Conservation (phyloP, 1,140 invertebrate species). For the Aporrectodea caliginosa region DNA sequence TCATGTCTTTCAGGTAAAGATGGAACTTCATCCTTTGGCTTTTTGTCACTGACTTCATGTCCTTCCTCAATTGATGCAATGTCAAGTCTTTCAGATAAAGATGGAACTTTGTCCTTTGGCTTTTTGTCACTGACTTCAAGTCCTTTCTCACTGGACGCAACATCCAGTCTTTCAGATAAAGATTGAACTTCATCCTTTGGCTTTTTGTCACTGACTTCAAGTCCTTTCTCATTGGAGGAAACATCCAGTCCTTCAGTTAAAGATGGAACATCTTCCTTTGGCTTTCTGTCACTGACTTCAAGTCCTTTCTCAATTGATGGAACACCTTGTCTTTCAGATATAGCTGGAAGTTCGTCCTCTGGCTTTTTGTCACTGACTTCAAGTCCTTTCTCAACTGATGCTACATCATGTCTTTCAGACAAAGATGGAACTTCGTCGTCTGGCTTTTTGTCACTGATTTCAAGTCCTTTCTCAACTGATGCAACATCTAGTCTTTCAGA, state of each 20-base stretch:
- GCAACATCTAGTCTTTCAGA: too few species aligned
- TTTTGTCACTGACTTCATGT: not conserved
- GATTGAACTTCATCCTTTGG: not conserved
- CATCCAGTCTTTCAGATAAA: not conserved
- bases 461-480: not conserved
- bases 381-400: not conserved
- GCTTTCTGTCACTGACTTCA: not conserved
- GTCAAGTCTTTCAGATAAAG: not conserved
- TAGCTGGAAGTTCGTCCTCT: not conserved
- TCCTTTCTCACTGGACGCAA: not conserved
- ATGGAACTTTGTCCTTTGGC: not conserved
- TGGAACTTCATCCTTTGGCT: not conserved
- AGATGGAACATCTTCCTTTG: not conserved
- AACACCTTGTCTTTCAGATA: not conserved
- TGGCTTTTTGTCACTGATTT: not conserved
- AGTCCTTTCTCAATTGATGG: not conserved
- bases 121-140: not conserved
- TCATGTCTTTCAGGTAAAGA: not conserved
- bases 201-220: not conserved
- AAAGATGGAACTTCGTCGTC: not conserved
- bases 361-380: not conserved
- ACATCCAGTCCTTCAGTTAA: not conserved
- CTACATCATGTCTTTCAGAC: not conserved
- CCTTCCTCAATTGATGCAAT: not conserved
- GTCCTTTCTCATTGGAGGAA: not conserved